Percentiles rank a stretch among this genome's conserved stretches.
These are phyloP conservation scores for Lordiphosa collinella DNA, from an alignment of 1,140 invertebrate species.

Conservation along the genomic window DNA sequence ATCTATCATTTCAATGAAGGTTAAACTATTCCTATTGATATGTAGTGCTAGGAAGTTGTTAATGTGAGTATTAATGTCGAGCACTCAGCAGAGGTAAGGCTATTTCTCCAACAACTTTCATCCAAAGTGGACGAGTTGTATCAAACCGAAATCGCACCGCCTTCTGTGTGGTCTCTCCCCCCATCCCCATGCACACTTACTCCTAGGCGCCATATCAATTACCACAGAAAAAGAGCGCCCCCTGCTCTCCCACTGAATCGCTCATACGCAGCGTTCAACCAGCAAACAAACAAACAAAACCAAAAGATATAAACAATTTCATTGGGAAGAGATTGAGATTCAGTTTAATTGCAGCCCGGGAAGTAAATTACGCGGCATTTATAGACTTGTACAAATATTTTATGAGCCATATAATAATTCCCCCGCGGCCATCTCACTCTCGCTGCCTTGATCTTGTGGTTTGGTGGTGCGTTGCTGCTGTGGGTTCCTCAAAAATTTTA, in stretches of 20 bases:
- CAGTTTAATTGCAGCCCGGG: slow-evolving; percentile 51
- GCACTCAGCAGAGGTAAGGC: no score
- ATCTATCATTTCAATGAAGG: no score
- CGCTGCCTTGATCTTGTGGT: slow-evolving; percentile 1
- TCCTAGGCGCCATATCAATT: slow-evolving; percentile 45
- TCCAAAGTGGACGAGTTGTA: no score
- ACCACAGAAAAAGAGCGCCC: slow-evolving; percentile 7
- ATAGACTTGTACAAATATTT: slow-evolving; percentile 75
- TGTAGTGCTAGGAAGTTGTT: no score
- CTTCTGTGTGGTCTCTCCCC: background rate
- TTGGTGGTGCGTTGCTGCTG: no score
- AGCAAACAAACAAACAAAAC: no score
- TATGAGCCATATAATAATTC: slow-evolving; percentile 73
- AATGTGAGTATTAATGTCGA: no score
- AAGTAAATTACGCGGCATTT: slow-evolving; percentile 68
- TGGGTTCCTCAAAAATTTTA: slow-evolving; percentile 41
- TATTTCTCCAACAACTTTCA: no score
- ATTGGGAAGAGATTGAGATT: slow-evolving; percentile 23
- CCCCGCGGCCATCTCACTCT: background rate
- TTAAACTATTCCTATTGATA: no score
- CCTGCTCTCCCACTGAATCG: slow-evolving; percentile 20
- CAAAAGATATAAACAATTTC: slow-evolving; percentile 34
- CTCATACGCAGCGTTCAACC: slow-evolving; percentile 34
- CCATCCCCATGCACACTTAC: background rate
- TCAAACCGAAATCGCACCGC: no score